Conservation (phyloP, 2,797 vertebrate genomes). For the Lepus townsendii region DNA sequence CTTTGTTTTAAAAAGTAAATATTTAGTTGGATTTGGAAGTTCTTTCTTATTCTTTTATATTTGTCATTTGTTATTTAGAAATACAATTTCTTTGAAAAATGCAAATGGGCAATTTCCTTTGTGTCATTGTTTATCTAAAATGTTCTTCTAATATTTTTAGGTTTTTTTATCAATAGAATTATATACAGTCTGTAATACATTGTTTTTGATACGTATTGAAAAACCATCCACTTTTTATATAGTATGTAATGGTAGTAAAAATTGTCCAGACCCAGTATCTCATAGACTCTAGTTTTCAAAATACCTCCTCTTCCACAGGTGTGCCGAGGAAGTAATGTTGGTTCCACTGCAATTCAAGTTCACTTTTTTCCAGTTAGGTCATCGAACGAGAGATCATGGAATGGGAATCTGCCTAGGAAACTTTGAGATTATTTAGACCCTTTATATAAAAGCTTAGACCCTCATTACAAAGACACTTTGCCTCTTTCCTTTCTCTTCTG, state of each 20-base stretch:
- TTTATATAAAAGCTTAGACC: too few relatives aligned
- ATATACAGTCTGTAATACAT: neutral
- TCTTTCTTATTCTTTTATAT: neutral
- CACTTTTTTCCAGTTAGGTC: too few relatives aligned
- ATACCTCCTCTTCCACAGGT: neutral
- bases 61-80: neutral
- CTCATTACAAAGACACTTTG: too few relatives aligned
- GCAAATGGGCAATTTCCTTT: neutral
- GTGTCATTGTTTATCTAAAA: neutral
- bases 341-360: too few relatives aligned
- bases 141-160: neutral
- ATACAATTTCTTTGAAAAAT: slow-evolving; percentile 1
- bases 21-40: neutral
- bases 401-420: too few relatives aligned
- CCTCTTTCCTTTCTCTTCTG: too few relatives aligned
- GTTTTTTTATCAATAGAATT: neutral
- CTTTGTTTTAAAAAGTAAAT: neutral
- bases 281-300: slow-evolving; percentile 35
- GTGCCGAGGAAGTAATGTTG: too few relatives aligned
- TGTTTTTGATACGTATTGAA: neutral
- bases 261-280: neutral
- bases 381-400: too few relatives aligned
- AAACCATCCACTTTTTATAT: neutral
- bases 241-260: neutral
- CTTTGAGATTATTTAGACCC: too few relatives aligned